A percentile compares a stretch with the other conserved stretches of the same genome.
These are phyloP conservation scores for Lepus oiostolus DNA, from an alignment of 2,797 vertebrate genomes.

Conservation along the genomic window DNA sequence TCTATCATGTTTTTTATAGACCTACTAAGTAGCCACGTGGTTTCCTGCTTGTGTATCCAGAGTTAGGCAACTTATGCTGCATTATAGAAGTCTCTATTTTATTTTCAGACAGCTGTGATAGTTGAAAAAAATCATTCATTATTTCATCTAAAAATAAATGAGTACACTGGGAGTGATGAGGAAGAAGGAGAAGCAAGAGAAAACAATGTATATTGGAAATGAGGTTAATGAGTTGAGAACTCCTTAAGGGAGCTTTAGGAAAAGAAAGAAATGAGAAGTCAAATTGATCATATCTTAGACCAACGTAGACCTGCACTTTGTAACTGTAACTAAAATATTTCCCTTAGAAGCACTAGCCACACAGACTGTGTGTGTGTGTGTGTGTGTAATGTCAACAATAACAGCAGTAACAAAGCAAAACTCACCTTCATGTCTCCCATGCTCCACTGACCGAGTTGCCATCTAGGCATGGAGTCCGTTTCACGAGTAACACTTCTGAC, in stretches of 20 bases:
- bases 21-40: background rate
- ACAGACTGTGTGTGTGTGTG: no score
- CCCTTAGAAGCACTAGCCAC: background rate
- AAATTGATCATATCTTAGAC: background rate
- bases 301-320: background rate
- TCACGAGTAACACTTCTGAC: background rate
- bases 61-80: background rate
- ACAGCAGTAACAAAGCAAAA: background rate
- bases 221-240: background rate
- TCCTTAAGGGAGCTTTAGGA: background rate
- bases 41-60: background rate
- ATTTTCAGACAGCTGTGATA: background rate
- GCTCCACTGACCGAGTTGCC: background rate
- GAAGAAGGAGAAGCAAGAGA: background rate
- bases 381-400: background rate
- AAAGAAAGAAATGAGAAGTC: background rate
- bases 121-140: background rate
- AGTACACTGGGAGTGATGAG: background rate
- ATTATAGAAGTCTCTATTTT: background rate
- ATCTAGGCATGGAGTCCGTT: background rate
- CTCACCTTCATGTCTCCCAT: background rate
- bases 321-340: background rate
- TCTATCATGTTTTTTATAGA: background rate
- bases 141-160: background rate
- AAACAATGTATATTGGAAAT: background rate